Evolutionary conservation across 2,888 invertebrate species (phyloP).

Genomic region (Diachrysia chrysitis): DNA sequence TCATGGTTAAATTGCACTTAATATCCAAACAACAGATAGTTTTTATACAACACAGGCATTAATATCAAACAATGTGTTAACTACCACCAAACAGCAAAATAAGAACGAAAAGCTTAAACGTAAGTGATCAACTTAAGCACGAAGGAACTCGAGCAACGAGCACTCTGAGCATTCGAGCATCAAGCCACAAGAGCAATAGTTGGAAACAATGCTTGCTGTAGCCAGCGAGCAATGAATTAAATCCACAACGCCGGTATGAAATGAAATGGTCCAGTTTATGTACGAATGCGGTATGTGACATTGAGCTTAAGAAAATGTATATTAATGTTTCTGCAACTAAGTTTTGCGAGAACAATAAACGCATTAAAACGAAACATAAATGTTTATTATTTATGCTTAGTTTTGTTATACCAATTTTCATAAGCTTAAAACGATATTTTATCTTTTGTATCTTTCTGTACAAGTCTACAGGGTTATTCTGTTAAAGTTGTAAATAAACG

Average conservation of each 20-base stretch:
- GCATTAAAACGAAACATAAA: not conserved
- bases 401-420: not conserved
- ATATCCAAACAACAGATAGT: too few species aligned
- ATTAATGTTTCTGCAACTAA: not conserved
- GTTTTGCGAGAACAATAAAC: not conserved
- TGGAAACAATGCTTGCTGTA: slow-evolving; percentile 57
- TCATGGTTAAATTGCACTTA: too few species aligned
- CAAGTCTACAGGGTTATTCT: too few species aligned
- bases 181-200: slow-evolving; percentile 56
- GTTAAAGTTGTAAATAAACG: too few species aligned
- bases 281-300: slow-evolving; percentile 36
- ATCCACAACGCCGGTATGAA: slow-evolving; percentile 55
- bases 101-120: slow-evolving; percentile 48
- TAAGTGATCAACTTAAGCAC: slow-evolving; percentile 42
- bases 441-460: too few species aligned
- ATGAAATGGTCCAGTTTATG: slow-evolving; percentile 36
- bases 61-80: slow-evolving; percentile 46
- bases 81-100: slow-evolving; percentile 18
- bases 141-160: slow-evolving; percentile 26
- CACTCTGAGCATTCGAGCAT: slow-evolving; percentile 18
- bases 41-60: slow-evolving; percentile 21
- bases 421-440: not conserved
- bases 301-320: not conserved
- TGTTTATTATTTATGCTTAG: not conserved
- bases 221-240: slow-evolving; percentile 63